A percentile compares a stretch with the other conserved stretches of the same genome.
phyloP scores from a whole-genome alignment of 2,113 vertebrate species.

The Plecturocebus donacophilus region DNA sequence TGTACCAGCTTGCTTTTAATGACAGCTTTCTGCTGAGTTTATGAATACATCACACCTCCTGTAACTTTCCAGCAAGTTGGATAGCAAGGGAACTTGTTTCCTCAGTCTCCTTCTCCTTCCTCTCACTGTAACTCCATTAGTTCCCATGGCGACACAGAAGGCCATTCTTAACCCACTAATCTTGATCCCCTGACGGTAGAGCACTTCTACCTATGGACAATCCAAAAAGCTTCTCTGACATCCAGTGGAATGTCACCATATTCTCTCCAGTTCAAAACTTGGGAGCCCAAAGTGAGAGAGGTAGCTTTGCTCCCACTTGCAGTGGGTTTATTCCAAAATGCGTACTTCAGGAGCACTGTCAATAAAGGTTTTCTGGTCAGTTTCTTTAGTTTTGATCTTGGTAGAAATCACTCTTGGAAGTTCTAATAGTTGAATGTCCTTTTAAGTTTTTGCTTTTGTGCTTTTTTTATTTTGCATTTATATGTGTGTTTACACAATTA shows the following conservation, averaged over 20 bases:
- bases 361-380: background rate
- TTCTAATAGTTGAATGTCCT: background rate
- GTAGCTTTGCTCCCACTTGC: background rate
- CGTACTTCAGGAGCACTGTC: background rate
- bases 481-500: background rate
- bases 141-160: background rate
- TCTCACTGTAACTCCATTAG: background rate
- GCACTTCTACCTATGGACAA: too few species aligned
- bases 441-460: background rate
- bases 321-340: background rate
- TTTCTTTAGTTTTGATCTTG: background rate
- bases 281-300: background rate
- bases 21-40: background rate
- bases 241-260: rapidly evolving
- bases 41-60: background rate
- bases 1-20: background rate
- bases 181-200: background rate
- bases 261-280: background rate
- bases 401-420: background rate
- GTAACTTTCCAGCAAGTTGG: background rate
- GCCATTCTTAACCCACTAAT: background rate
- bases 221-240: background rate
- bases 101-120: rapidly evolving
- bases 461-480: background rate
- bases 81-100: background rate